Base-by-base conservation (phyloP, 1,140 invertebrate species). In the Macrostomum lignano region DNA sequence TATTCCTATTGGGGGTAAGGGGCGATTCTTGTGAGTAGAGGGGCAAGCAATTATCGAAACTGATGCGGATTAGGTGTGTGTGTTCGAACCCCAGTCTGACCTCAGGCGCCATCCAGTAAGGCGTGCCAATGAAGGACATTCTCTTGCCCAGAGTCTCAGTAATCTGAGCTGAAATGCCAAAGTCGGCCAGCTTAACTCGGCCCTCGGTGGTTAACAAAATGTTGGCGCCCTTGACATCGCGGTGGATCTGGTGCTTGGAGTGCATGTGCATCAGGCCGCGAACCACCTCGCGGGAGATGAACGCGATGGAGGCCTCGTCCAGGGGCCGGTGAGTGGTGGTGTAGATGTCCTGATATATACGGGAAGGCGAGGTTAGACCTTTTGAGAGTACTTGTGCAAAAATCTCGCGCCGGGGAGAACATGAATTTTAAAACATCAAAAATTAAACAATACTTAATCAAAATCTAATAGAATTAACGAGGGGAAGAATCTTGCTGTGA, bases 11-110 rank as follows among this genome's bases (percentile, higher is more conserved):
- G n/a, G n/a, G n/a, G n/a, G n/a, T n/a, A n/a, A n/a, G n/a, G n/a
- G n/a, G n/a, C n/a, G n/a, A n/a, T n/a, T n/a, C n/a, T n/a, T n/a
- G n/a, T n/a, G n/a, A n/a, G n/a, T n/a, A n/a, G n/a, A n/a, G n/a
- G n/a, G n/a, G n/a, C n/a, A n/a, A n/a, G n/a, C n/a, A n/a, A n/a
- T n/a, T n/a, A n/a, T n/a, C n/a, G n/a, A n/a, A n/a, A n/a, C n/a
- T n/a, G n/a, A n/a, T n/a, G n/a, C n/a, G n/a, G n/a, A n/a, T n/a
- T n/a, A n/a, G n/a, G n/a, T n/a, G n/a, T n/a, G n/a, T n/a, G 56
- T 96, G 86, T 47, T 98, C 91, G 86, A 98, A 96, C 21, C 88
- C 88, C 36, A 96, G 62, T 52, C 98, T 98, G 22, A 98, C 86
- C 36, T 60, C 53, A 2, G 56, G 54, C 7, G 55, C 47, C 42